Conservation (phyloP, 2,888 invertebrate genomes). For the Netelia virgata region DNA sequence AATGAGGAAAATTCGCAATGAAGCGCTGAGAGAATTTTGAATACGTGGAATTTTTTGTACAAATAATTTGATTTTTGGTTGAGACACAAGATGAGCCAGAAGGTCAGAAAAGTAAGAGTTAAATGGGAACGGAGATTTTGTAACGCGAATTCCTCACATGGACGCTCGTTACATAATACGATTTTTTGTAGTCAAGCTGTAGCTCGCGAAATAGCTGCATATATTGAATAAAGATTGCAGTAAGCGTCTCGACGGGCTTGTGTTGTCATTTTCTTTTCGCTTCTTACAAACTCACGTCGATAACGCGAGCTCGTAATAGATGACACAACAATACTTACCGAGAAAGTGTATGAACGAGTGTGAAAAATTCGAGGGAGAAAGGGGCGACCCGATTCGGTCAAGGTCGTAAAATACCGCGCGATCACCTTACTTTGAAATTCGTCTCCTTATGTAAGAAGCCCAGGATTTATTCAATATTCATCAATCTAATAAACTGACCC, state of each 20-base stretch:
- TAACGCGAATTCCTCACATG: conserved; percentile 40
- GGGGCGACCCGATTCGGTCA: conserved; percentile 40
- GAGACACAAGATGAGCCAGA: neutral
- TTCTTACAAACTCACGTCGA: conserved; percentile 29
- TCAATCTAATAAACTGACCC: too few relatives aligned
- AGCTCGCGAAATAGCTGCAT: conserved; percentile 57
- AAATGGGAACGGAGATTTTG: conserved; percentile 58
- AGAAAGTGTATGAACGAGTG: conserved; percentile 4
- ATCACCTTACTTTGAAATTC: neutral
- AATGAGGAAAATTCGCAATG: too few relatives aligned
- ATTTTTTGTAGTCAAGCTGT: conserved; percentile 60
- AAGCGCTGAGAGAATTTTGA: too few relatives aligned
- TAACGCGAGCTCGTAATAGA: conserved; percentile 41
- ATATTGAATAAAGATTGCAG: conserved; percentile 60
- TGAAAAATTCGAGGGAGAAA: conserved; percentile 48
- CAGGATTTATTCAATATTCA: too few relatives aligned
- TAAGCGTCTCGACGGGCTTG: conserved; percentile 20
- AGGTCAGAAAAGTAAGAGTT: conserved; percentile 5
- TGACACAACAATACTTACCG: conserved; percentile 34
- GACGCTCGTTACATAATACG: conserved; percentile 49
- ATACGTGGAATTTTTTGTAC: neutral
- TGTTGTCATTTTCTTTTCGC: conserved; percentile 31
- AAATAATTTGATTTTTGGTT: neutral
- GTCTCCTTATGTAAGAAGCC: too few relatives aligned
- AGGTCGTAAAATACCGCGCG: conserved; percentile 42